These are phyloP conservation scores for Hymenochirus boettgeri DNA, from an alignment of 2,113 vertebrate genomes.

Conservation along the genomic window DNA sequence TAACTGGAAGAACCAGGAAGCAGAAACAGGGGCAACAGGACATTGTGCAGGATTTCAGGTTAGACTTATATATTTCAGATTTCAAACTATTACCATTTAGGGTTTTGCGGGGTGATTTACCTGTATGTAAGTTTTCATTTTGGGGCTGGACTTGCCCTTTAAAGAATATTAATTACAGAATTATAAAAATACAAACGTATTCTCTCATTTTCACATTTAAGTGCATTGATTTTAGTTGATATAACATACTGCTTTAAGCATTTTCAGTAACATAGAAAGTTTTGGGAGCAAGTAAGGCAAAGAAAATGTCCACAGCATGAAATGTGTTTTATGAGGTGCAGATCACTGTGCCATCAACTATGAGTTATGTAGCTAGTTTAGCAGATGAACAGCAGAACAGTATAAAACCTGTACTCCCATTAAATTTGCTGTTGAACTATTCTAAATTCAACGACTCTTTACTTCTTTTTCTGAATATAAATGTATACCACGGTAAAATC, in stretches of 20 bases:
- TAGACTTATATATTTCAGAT: too few relatives aligned
- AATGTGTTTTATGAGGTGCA: background rate
- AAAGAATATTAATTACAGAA: too few relatives aligned
- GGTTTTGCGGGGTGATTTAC: too few relatives aligned
- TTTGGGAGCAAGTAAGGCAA: background rate
- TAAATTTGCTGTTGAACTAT: slow-evolving; percentile 13
- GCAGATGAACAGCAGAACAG: slow-evolving; percentile 4
- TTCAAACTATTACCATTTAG: too few relatives aligned
- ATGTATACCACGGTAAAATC: background rate
- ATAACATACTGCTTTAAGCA: background rate
- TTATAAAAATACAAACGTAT: too few relatives aligned
- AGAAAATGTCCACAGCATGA: background rate
- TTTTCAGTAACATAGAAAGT: background rate
- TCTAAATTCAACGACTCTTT: slow-evolving; percentile 8
- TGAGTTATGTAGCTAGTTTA: slow-evolving; percentile 14
- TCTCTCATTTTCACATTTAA: too few relatives aligned
- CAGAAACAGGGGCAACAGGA: too few relatives aligned
- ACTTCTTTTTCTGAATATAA: slow-evolving; percentile 4
- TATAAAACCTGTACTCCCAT: background rate
- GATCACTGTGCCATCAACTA: background rate
- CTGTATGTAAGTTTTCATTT: too few relatives aligned
- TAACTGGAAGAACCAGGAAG: too few relatives aligned
- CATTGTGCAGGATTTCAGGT: too few relatives aligned
- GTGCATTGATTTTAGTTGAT: too few relatives aligned
- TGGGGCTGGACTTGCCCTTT: too few relatives aligned